Base-by-base conservation (phyloP, 2,113 vertebrate genomes). In the Pedetes capensis region DNA sequence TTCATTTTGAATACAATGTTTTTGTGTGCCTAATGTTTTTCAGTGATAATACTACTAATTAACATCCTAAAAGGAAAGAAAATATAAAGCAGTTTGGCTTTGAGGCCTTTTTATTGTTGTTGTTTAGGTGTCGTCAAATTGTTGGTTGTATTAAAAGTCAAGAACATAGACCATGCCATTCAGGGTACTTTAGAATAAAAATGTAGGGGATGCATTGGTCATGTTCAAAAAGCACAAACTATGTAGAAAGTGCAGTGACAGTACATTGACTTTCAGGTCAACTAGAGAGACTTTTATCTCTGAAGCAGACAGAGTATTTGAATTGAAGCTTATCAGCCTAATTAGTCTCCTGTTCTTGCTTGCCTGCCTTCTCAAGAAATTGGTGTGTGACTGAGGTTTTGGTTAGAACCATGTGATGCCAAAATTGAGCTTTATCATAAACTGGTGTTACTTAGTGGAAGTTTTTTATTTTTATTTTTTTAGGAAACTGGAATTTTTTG, bases 361-460 rank as follows among this genome's bases (percentile, higher is more conserved):
- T 82, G 49, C 20, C 55, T 76, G 42, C 37, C 22, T 2, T 22
- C 69, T 94, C 68, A 91, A 72, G 32, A 44, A 55, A 51, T 87
- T 87, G 81, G 59, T 87, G 5, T 87, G 25, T 93, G 83, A 27
- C 4, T 92, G 71, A n/a, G 32, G 10, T 8, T 72, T 1, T 20
- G 51, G 23, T 2, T 51, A 87, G 20, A 64, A 80, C 14, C 0
- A 3, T 74, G 39, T 3, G 13, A 1, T 72, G 6, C 42, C 55
- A 78, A 12, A 87, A 55, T 32, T 64, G 90, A 91, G 76, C 88
- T 91, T 96, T 80, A 51, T 96, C 66, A 44, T 51, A 2, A 22
- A 0, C 22, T 75, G 1, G 0, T 3, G 8, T 86, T 74, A 79
- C 3, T 27, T 16, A 32, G 3, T 79, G 68, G 7, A n/a, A n/a